phyloP scores from a whole-genome alignment of 2,797 vertebrate species.

The Intellagama lesueurii region DNA sequence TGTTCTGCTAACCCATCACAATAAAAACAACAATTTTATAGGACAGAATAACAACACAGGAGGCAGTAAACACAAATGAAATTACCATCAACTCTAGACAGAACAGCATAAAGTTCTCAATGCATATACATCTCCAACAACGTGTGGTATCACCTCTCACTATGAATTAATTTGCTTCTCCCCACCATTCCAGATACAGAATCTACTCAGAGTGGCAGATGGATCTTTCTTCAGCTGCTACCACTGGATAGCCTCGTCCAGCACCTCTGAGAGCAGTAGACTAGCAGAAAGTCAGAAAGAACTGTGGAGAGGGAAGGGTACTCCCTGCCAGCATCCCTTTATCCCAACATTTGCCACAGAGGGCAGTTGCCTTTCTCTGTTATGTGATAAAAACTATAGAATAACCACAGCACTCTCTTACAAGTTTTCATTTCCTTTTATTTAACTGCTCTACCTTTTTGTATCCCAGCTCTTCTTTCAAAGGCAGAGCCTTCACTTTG shows the following conservation, averaged over 20 bases:
- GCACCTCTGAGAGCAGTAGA: neutral
- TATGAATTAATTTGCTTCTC: no score
- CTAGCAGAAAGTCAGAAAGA: neutral
- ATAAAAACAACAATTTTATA: neutral
- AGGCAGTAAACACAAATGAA: neutral
- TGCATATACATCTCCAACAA: neutral
- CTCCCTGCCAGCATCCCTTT: no score
- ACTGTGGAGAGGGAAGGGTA: neutral
- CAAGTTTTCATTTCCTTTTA: neutral
- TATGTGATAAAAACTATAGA: neutral
- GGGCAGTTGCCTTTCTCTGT: neutral
- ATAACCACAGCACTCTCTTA: neutral
- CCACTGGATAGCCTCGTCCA: neutral
- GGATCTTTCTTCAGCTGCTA: neutral
- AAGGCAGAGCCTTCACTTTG: conserved; percentile 43
- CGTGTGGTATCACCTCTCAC: no score
- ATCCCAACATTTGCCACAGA: neutral
- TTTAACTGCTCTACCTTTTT: conserved; percentile 29
- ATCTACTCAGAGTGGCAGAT: neutral
- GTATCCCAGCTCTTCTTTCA: conserved; percentile 56
- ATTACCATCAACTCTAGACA: neutral
- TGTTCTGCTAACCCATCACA: neutral
- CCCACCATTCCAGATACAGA: neutral
- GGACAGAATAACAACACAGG: neutral
- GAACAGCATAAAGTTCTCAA: neutral